A percentile compares a stretch with the other conserved stretches of the same genome.
Conservation (phyloP, 2,888 invertebrate species). For the Tubulanus polymorphus region DNA sequence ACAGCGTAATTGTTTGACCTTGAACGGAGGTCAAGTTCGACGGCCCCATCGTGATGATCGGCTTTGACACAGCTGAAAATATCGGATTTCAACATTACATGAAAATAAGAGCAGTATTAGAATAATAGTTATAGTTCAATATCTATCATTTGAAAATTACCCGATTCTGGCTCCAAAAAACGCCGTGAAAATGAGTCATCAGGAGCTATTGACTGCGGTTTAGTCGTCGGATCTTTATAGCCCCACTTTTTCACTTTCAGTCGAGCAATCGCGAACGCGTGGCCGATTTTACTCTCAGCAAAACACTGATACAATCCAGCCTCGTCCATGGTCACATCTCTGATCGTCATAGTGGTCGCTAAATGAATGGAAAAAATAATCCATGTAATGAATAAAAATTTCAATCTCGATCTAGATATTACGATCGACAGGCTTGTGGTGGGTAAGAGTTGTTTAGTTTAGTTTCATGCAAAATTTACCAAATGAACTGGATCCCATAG, state of each 20-base stretch:
- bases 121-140: too few species aligned
- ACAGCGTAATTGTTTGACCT: constrained; percentile 9
- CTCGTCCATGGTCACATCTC: constrained; percentile 14
- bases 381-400: too few species aligned
- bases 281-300: constrained; percentile 27
- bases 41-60: constrained; percentile 7
- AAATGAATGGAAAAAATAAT: constrained; percentile 1
- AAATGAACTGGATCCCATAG: too few species aligned
- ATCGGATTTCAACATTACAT: too few species aligned
- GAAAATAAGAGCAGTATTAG: too few species aligned
- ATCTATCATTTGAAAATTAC: too few species aligned
- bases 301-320: constrained; percentile 47
- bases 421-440: too few species aligned
- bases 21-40: constrained; percentile 10
- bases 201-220: background rate
- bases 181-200: too few species aligned
- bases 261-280: constrained; percentile 24
- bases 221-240: background rate
- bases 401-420: too few species aligned
- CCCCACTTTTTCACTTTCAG: constrained; percentile 23
- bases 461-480: too few species aligned
- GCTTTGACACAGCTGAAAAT: constrained; percentile 2
- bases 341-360: constrained; percentile 20
- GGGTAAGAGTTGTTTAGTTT: too few species aligned
- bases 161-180: too few species aligned